These are phyloP conservation scores for Antigone vipio DNA, from an alignment of 2,113 vertebrate species.

Conservation along the genomic window DNA sequence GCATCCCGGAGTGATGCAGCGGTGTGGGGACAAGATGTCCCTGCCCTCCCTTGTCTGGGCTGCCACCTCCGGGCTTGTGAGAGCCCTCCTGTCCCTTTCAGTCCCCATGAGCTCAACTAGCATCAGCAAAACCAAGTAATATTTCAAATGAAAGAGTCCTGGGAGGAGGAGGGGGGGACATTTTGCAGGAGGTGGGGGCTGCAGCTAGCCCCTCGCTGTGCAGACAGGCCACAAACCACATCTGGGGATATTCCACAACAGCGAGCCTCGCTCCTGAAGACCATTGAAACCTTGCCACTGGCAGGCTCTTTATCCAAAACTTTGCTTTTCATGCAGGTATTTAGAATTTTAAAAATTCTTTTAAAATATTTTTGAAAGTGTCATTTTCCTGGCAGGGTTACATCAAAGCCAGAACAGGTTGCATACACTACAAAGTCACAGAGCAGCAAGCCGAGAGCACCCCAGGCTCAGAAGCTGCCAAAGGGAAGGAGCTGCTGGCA, in stretches of 20 bases:
- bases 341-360: background rate
- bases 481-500: background rate
- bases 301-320: background rate
- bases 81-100: background rate
- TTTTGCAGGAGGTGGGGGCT: background rate
- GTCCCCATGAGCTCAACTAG: background rate
- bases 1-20: background rate
- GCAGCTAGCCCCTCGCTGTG: accelerated
- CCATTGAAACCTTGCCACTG: background rate
- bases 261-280: background rate
- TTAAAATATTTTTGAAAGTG: background rate
- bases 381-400: background rate
- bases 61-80: conserved; percentile 1
- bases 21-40: background rate
- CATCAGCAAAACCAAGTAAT: background rate
- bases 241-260: background rate
- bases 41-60: background rate
- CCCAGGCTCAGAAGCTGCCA: background rate
- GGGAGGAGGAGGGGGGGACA: background rate
- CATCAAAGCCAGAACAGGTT: background rate
- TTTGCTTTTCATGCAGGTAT: background rate
- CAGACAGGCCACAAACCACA: background rate
- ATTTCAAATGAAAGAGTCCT: background rate
- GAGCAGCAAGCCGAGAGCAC: background rate
- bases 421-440: background rate